phyloP scores from a whole-genome alignment of 2,888 invertebrate species.

The Eupithecia exiguata region DNA sequence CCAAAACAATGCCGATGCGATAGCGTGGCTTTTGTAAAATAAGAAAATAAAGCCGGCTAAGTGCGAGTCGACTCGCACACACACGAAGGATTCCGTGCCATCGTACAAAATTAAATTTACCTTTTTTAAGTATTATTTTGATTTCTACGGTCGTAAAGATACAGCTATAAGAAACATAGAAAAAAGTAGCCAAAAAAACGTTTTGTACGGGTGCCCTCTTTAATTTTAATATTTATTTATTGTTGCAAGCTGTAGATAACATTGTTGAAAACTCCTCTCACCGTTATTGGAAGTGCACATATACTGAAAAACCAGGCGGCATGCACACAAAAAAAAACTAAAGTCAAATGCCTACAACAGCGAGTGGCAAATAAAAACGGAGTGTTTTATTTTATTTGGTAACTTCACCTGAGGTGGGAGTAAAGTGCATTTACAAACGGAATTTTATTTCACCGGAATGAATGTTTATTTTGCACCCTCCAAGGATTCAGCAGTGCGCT shows the following conservation, averaged over 20 bases:
- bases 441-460: not conserved
- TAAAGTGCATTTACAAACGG: not conserved
- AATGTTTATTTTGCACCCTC: not conserved
- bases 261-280: not conserved
- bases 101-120: too few relatives aligned
- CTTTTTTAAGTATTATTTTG: too few relatives aligned
- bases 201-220: too few relatives aligned
- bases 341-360: not conserved
- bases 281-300: not conserved
- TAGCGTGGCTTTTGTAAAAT: not conserved
- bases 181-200: too few relatives aligned
- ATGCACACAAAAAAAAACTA: not conserved
- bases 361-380: not conserved
- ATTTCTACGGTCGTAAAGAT: too few relatives aligned
- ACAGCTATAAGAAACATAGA: too few relatives aligned
- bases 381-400: not conserved
- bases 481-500: not conserved
- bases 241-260: not conserved
- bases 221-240: too few relatives aligned
- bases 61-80: too few relatives aligned
- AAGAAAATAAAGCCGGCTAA: not conserved
- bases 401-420: not conserved
- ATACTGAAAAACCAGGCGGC: not conserved
- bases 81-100: too few relatives aligned
- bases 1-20: not conserved